Base-by-base conservation (phyloP, 2,113 vertebrate genomes). In the Mormyrus lacerda region DNA sequence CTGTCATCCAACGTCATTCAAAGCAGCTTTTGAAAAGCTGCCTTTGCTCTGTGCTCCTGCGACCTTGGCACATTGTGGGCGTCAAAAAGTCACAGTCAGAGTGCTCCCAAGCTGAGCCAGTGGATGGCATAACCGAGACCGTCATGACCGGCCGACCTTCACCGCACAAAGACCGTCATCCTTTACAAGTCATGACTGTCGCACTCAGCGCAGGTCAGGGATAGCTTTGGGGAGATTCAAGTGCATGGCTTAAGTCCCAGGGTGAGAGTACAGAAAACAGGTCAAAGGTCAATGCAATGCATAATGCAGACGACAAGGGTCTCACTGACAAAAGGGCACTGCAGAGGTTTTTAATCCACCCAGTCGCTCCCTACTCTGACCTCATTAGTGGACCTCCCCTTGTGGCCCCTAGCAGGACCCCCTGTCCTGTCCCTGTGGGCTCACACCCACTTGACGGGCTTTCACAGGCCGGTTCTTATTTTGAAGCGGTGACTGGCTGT, bases 331-430 rank as follows among this genome's bases (percentile, higher is more conserved):
- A 9, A n/a, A 65, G n/a, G 8, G 8, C 61, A 69, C n/a, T 69
- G 61, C 61, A 69, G 27, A 69, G 61, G 55, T 61, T 61, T 61
- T 8, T n/a, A 24, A 35, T n/a, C 65, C 61, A 7, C 84, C 35
- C 89, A 86, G 85, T 88, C 85, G 24, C 85, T 85, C 91, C 21
- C 82, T 88, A 89, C 48, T 88, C 45, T 53, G 47, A 88, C 44
- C 47, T 47, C 27, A 50, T 4, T 47, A 21, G n/a, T 31, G 15
- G 47, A 6, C 45, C 10, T 24, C n/a, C 45, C 10, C 21, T 58
- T 58, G 17, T 55, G 10, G 42, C 73, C 88, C 47, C 88, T 13
- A n/a, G 27, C 76, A 85, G 0, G 42, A 11, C 82, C 45, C 9
- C 82, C 24, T 82, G 39, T 19, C 3, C n/a, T n/a, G n/a, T n/a